Conservation (phyloP, 2,888 invertebrate species). For the Cepaea hortensis region DNA sequence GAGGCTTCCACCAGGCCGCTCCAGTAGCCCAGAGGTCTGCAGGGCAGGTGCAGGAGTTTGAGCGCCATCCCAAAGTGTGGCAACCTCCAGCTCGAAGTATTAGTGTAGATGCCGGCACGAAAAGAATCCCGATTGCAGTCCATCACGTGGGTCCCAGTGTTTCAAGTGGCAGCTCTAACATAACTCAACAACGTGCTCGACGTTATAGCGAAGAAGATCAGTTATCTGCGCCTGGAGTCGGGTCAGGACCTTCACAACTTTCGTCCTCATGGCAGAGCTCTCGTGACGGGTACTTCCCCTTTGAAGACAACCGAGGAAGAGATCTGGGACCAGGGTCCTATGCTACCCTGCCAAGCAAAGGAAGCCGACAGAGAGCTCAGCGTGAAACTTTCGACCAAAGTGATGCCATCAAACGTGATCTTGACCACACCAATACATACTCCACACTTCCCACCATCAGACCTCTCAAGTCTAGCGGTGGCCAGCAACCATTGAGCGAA, state of each 20-base stretch:
- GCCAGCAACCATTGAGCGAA: constrained; percentile 11
- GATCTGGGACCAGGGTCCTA: constrained; percentile 59
- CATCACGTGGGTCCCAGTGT: constrained; percentile 34
- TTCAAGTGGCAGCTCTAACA: not conserved
- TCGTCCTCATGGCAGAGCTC: constrained; percentile 54
- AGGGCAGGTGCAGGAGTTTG: not conserved
- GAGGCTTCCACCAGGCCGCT: not conserved
- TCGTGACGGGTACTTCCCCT: constrained; percentile 38
- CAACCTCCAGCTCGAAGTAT: constrained; percentile 46
- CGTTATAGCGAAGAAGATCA: constrained; percentile 51
- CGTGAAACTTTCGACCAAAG: constrained; percentile 26
- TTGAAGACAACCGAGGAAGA: constrained; percentile 48
- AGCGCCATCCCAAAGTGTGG: constrained; percentile 1
- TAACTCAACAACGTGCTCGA: constrained; percentile 30
- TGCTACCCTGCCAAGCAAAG: constrained; percentile 60
- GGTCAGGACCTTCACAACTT: constrained; percentile 32
- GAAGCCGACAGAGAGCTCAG: constrained; percentile 36
- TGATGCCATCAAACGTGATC: not conserved
- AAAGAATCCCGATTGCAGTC: constrained; percentile 34
- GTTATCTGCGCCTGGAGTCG: constrained; percentile 32
- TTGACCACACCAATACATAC: constrained; percentile 46
- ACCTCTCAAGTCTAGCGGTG: constrained; percentile 54
- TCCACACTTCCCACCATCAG: constrained; percentile 61
- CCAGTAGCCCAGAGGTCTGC: not conserved
- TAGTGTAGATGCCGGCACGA: constrained; percentile 50